phyloP scores from a whole-genome alignment of 2,888 invertebrate genomes.

The Andrena flavipes region DNA sequence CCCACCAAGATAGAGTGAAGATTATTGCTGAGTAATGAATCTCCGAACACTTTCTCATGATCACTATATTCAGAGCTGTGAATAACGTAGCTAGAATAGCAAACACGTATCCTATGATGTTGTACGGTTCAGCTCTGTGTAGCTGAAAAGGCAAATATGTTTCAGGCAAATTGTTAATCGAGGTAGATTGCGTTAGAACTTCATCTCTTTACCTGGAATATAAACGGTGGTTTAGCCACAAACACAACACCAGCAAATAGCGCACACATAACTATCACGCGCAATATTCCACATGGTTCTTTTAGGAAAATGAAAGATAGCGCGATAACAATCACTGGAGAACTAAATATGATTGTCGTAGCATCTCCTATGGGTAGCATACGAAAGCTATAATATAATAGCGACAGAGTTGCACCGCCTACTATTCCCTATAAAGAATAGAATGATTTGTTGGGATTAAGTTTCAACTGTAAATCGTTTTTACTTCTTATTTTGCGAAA shows the following conservation, averaged over 20 bases:
- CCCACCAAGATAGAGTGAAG: constrained; percentile 84
- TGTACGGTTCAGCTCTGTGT: constrained; percentile 78
- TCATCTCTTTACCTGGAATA: constrained; percentile 80
- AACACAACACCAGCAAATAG: constrained; percentile 84
- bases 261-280: constrained; percentile 83
- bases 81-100: constrained; percentile 84
- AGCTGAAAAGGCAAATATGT: constrained; percentile 65
- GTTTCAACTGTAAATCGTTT: neutral
- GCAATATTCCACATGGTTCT: constrained; percentile 85
- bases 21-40: constrained; percentile 85
- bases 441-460: constrained; percentile 9
- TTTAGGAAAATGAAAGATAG: constrained; percentile 84
- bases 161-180: neutral
- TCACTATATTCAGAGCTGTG: constrained; percentile 85
- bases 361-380: constrained; percentile 85
- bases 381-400: constrained; percentile 85
- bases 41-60: constrained; percentile 85
- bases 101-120: constrained; percentile 83
- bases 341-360: constrained; percentile 86
- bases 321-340: constrained; percentile 85
- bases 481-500: neutral
- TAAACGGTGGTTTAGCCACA: constrained; percentile 85
- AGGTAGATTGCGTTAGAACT: neutral
- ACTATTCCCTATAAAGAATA: constrained; percentile 82
- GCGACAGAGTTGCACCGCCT: constrained; percentile 84